Evolutionary conservation across 2,797 vertebrate genomes (phyloP).

Genomic region (Pseudochirops corinnae): DNA sequence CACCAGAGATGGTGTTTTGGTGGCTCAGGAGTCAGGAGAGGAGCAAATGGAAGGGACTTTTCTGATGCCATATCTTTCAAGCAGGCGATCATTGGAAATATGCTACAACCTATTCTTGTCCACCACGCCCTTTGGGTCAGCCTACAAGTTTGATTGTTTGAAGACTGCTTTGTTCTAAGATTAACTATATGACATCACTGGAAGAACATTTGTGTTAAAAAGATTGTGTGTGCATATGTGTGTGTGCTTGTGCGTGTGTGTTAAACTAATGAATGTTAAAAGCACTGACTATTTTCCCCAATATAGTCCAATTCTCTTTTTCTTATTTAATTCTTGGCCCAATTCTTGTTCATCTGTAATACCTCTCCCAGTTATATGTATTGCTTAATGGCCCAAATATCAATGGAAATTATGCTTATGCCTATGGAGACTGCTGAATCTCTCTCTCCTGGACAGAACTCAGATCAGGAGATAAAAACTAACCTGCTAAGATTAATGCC

Average conservation of each 20-base stretch:
- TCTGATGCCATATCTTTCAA: not conserved
- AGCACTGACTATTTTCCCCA: not conserved
- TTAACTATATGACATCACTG: not conserved
- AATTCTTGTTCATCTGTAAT: not conserved
- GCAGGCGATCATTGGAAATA: not conserved
- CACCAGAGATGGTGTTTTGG: not conserved
- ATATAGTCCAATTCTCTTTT: not conserved
- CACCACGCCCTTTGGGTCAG: not conserved
- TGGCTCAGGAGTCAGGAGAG: not conserved
- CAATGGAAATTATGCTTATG: not conserved
- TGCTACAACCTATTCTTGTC: not conserved
- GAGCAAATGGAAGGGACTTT: not conserved
- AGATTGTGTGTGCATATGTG: not conserved
- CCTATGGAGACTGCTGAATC: not conserved
- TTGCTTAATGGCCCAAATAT: conserved; percentile 9
- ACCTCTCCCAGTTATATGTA: not conserved
- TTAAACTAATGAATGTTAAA: not conserved
- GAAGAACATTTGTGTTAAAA: not conserved
- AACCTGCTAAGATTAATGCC: not conserved
- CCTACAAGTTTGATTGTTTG: not conserved
- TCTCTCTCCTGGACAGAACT: conserved; percentile 34
- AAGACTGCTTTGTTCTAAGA: not conserved
- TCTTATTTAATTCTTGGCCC: not conserved
- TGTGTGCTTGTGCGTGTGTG: no score
- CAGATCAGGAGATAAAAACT: conserved; percentile 38